Evolutionary conservation across 2,113 vertebrate species (phyloP).

Genomic region (Grus americana): DNA sequence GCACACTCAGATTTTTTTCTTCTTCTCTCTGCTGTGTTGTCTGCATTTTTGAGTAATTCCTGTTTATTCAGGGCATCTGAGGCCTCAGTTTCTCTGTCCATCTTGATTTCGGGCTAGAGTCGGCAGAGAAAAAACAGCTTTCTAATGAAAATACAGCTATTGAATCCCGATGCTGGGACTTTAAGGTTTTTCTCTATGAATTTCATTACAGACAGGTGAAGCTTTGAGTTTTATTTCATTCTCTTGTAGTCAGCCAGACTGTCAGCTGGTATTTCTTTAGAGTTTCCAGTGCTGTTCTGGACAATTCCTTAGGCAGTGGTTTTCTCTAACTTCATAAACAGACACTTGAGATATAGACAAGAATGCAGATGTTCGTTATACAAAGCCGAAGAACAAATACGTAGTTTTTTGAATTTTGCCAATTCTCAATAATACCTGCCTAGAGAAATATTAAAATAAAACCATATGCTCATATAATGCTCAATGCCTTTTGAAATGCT

Average conservation of each 20-base stretch:
- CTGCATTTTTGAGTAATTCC: neutral
- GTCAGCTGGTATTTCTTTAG: neutral
- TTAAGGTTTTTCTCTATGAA: neutral
- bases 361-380: neutral
- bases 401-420: neutral
- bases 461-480: neutral
- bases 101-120: neutral
- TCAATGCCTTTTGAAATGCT: neutral
- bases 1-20: neutral
- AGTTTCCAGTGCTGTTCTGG: neutral
- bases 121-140: neutral
- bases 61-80: neutral
- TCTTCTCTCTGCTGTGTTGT: neutral
- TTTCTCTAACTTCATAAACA: neutral
- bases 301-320: neutral
- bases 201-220: neutral
- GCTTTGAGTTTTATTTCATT: neutral
- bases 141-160: neutral
- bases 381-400: neutral
- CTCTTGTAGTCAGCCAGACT: neutral
- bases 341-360: neutral
- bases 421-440: neutral
- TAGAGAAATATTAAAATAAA: constrained; percentile 20
- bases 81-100: neutral
- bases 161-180: neutral